phyloP scores from a whole-genome alignment of 1,140 invertebrate genomes.

The Zaprionus ghesquierei region DNA sequence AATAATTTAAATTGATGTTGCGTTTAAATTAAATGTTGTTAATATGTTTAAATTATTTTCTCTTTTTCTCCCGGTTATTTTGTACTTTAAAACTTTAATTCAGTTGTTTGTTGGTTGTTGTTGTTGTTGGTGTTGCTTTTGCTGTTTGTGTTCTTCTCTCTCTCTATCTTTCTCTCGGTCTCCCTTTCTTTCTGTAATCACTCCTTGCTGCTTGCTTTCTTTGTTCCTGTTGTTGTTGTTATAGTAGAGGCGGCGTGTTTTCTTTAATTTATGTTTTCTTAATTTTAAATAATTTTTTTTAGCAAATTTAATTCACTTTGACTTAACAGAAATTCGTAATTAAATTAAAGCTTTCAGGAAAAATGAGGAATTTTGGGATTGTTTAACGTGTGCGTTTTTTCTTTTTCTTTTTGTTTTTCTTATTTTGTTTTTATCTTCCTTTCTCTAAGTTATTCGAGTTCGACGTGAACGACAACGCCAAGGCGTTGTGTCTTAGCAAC shows the following conservation, averaged over 20 bases:
- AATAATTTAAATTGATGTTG: constrained; percentile 79
- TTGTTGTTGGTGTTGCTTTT: constrained; percentile 63
- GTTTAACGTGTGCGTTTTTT: constrained; percentile 27
- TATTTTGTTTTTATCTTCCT: constrained; percentile 35
- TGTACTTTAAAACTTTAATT: constrained; percentile 83
- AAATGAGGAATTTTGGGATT: constrained; percentile 79
- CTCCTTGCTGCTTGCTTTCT: constrained; percentile 42
- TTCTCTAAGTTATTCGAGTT: constrained; percentile 60
- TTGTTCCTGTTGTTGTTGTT: constrained; percentile 36
- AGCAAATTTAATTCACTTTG: constrained; percentile 78
- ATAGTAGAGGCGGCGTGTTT: constrained; percentile 43
- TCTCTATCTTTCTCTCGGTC: not conserved
- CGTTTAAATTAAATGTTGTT: constrained; percentile 76
- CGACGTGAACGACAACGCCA: constrained; percentile 48
- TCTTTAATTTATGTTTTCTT: constrained; percentile 61
- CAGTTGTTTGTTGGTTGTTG: constrained; percentile 71
- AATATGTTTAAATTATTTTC: constrained; percentile 74
- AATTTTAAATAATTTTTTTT: constrained; percentile 62
- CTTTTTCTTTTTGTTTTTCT: constrained; percentile 33
- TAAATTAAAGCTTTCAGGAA: constrained; percentile 81
- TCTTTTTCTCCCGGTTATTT: constrained; percentile 79
- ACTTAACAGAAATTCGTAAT: constrained; percentile 80
- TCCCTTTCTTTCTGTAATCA: no score
- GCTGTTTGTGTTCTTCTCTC: constrained; percentile 55
- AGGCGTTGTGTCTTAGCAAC: constrained; percentile 41